Evolutionary conservation across 2,888 invertebrate genomes (phyloP).

Genomic region (Mantis religiosa): DNA sequence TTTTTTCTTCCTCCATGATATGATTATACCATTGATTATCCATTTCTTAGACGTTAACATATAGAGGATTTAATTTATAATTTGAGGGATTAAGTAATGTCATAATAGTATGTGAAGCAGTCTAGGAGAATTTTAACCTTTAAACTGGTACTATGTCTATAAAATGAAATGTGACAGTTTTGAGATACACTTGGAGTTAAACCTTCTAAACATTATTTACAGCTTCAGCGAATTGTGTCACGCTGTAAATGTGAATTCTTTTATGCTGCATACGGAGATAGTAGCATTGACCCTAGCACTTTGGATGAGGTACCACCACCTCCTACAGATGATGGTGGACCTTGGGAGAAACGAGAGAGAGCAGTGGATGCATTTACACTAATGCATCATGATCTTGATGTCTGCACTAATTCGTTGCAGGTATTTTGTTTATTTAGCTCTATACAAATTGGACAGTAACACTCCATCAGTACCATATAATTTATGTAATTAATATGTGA

Average conservation of each 20-base stretch:
- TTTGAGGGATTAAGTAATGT: no score
- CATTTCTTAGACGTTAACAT: no score
- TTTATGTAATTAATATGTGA: no score
- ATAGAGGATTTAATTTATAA: no score
- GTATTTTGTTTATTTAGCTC: conserved; percentile 42
- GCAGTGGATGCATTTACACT: conserved; percentile 96
- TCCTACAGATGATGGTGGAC: conserved; percentile 63
- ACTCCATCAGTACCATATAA: no score
- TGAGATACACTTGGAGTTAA: not conserved
- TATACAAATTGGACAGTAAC: no score
- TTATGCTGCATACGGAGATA: conserved; percentile 90
- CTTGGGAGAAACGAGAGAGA: conserved; percentile 77
- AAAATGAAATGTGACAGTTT: no score
- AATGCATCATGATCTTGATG: conserved; percentile 97
- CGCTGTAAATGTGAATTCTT: conserved; percentile 97
- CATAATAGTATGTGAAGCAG: no score
- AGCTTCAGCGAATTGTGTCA: conserved; percentile 95
- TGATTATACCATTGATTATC: no score
- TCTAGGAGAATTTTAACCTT: no score
- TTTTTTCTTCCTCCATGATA: no score
- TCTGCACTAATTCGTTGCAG: conserved; percentile 91
- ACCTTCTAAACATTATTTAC: conserved; percentile 35
- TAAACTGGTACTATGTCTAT: no score
- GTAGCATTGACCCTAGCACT: conserved; percentile 60
- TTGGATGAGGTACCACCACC: conserved; percentile 65